Evolutionary conservation across 2,113 vertebrate species (phyloP).

Genomic region (Forbesichthys papilliferus): DNA sequence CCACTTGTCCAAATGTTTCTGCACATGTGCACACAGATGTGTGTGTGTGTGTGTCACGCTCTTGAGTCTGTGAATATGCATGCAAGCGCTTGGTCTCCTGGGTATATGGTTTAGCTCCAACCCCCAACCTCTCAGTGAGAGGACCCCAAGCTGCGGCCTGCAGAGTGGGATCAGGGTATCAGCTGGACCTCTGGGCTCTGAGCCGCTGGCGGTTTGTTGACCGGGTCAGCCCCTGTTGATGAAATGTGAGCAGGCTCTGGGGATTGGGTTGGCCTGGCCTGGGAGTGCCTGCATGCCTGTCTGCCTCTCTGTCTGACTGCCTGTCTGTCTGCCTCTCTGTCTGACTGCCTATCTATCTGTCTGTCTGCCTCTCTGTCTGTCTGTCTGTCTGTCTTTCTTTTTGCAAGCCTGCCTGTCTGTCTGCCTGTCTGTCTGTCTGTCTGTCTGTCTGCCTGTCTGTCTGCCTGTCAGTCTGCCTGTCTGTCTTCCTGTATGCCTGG

Average conservation of each 20-base stretch:
- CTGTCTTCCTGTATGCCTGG: conserved; percentile 18
- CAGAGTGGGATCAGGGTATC: conserved; percentile 42
- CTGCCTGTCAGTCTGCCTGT: no score
- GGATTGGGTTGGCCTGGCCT: conserved; percentile 2
- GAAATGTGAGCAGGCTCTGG: conserved; percentile 48
- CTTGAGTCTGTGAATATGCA: background rate
- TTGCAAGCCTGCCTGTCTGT: no score
- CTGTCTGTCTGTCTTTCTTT: conserved; percentile 6
- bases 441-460: conserved; percentile 6
- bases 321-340: background rate
- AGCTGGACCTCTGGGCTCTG: conserved; percentile 42
- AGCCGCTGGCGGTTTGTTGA: conserved; percentile 7
- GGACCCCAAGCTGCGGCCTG: conserved; percentile 23
- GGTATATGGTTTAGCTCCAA: background rate
- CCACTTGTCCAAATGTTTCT: background rate
- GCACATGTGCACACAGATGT: background rate
- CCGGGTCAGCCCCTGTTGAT: conserved; percentile 39
- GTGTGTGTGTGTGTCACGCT: background rate
- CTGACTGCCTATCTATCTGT: background rate
- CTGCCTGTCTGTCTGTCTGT: conserved; percentile 8
- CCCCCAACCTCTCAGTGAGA: conserved; percentile 16
- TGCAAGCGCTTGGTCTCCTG: background rate
- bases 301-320: no score
- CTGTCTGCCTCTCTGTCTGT: background rate
- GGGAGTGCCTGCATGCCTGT: conserved; percentile 10